A percentile compares a stretch with the other conserved stretches of the same genome.
These are phyloP conservation scores for Dynastes maya DNA, from an alignment of 2,888 invertebrate species.

Conservation along the genomic window DNA sequence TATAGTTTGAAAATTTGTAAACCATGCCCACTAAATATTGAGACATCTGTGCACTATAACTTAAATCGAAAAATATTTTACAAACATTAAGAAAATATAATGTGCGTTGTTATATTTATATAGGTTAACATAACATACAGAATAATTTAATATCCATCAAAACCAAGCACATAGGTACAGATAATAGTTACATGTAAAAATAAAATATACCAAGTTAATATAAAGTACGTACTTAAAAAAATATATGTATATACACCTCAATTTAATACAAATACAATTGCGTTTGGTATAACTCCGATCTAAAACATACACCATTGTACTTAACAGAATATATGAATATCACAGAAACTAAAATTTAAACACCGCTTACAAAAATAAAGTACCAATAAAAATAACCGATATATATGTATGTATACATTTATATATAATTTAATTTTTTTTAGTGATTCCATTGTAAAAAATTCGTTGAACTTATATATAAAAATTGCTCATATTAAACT, in stretches of 20 bases:
- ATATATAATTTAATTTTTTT: constrained; percentile 15
- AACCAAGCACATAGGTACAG: constrained; percentile 1
- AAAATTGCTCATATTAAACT: constrained; percentile 32
- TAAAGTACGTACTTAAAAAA: constrained; percentile 17
- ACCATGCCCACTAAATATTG: constrained; percentile 15
- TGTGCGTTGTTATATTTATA: constrained; percentile 28
- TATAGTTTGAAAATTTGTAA: constrained; percentile 22
- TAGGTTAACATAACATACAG: constrained; percentile 4
- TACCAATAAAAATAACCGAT: constrained; percentile 34
- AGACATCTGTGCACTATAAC: constrained; percentile 24
- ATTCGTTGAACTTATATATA: constrained; percentile 47
- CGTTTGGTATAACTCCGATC: background rate
- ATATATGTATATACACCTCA: constrained; percentile 23
- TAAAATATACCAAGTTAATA: constrained; percentile 1
- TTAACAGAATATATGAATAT: constrained; percentile 31
- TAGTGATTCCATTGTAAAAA: constrained; percentile 41
- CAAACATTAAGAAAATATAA: constrained; percentile 21
- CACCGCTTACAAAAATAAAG: constrained; percentile 39
- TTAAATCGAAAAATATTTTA: constrained; percentile 6
- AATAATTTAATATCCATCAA: constrained; percentile 6
- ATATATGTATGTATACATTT: constrained; percentile 18
- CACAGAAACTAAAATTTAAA: constrained; percentile 42
- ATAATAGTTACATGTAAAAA: background rate
- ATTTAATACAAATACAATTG: background rate
- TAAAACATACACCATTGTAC: constrained; percentile 22